Conservation (phyloP, 64 coral and sea anemone species). For the Stichodactyla helianthus region DNA sequence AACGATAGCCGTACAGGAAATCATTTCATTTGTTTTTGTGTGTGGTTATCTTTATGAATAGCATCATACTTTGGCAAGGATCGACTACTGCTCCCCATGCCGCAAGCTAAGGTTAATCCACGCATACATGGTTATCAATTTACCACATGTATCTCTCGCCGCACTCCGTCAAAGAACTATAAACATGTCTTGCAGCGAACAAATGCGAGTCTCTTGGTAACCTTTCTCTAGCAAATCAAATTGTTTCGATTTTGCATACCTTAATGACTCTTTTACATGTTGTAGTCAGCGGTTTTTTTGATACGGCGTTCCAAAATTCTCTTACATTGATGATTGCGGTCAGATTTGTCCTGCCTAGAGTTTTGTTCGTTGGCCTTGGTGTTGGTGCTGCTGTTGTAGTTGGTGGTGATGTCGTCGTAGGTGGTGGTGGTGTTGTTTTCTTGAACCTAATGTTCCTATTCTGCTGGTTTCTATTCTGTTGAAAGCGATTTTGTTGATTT, state of each 20-base stretch:
- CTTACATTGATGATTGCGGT: background rate
- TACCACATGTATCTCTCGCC: too few species aligned
- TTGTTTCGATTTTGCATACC: background rate
- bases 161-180: too few species aligned
- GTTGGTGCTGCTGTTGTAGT: background rate
- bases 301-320: background rate
- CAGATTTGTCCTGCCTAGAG: background rate
- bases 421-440: background rate
- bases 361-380: background rate
- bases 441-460: background rate
- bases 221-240: too few species aligned
- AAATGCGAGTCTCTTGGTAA: too few species aligned
- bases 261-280: constrained; percentile 13
- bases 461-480: background rate
- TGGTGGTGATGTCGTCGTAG: background rate
- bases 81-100: too few species aligned
- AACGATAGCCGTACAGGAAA: too few species aligned
- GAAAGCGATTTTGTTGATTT: background rate
- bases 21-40: too few species aligned
- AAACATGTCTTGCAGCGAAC: too few species aligned
- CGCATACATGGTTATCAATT: too few species aligned
- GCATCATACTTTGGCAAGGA: too few species aligned
- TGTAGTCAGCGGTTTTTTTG: constrained; percentile 9
- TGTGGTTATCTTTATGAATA: too few species aligned
- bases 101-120: too few species aligned